phyloP scores from a whole-genome alignment of 2,888 invertebrate genomes.

The Chaetoderma sp. region DNA sequence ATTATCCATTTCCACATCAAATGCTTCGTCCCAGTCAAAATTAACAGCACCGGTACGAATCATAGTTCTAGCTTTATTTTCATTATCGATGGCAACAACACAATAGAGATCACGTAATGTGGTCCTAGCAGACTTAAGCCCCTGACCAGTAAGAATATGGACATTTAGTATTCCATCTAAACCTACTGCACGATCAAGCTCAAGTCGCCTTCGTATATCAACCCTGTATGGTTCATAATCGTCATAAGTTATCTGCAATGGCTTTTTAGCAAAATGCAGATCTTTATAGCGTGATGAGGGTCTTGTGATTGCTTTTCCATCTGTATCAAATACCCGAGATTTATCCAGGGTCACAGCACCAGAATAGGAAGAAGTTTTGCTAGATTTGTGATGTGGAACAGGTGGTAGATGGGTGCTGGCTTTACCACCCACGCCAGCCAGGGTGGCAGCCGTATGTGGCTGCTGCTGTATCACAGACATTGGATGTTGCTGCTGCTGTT shows the following conservation, averaged over 20 bases:
- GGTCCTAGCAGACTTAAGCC: slow-evolving; percentile 68
- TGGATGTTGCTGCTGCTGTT: neutral
- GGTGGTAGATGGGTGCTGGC: slow-evolving; percentile 33
- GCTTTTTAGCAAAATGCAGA: slow-evolving; percentile 63
- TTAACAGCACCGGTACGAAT: slow-evolving; percentile 95
- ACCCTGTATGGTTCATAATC: slow-evolving; percentile 64
- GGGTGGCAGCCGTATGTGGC: neutral
- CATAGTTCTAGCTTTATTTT: slow-evolving; percentile 96
- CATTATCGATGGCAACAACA: slow-evolving; percentile 95
- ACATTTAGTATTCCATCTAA: slow-evolving; percentile 63
- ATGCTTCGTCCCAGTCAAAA: slow-evolving; percentile 99
- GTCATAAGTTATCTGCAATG: slow-evolving; percentile 65
- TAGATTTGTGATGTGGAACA: too few species aligned
- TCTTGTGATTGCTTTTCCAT: slow-evolving; percentile 46
- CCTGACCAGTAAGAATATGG: slow-evolving; percentile 71
- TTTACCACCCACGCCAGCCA: slow-evolving; percentile 13
- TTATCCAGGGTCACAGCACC: slow-evolving; percentile 38
- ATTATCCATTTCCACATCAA: slow-evolving; percentile 95
- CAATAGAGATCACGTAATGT: slow-evolving; percentile 86
- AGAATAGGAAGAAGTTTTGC: slow-evolving; percentile 49
- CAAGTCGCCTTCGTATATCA: slow-evolving; percentile 54
- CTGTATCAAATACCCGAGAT: slow-evolving; percentile 45
- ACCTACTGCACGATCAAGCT: slow-evolving; percentile 47
- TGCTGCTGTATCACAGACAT: neutral
- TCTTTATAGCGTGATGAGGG: slow-evolving; percentile 52